Evolutionary conservation across 2,888 invertebrate species (phyloP).

Genomic region (Meganola albula): DNA sequence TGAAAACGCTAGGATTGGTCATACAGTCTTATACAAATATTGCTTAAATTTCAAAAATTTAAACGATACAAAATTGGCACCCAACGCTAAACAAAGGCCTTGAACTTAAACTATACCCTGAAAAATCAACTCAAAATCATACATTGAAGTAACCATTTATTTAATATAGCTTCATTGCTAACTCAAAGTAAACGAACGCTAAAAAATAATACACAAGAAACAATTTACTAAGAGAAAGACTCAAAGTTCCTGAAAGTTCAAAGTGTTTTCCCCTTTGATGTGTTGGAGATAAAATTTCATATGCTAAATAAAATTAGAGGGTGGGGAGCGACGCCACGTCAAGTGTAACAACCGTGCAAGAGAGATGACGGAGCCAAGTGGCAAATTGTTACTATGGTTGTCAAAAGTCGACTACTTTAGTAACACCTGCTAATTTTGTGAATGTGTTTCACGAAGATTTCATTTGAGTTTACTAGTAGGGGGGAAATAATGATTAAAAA

Average conservation of each 20-base stretch:
- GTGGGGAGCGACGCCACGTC: slow-evolving; percentile 39
- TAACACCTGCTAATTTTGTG: no score
- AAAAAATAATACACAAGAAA: slow-evolving; percentile 22
- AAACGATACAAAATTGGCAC: no score
- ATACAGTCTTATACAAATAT: no score
- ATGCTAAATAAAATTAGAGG: slow-evolving; percentile 59
- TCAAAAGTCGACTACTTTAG: slow-evolving; percentile 16
- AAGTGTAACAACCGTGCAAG: slow-evolving; percentile 52
- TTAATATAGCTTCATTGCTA: slow-evolving; percentile 5
- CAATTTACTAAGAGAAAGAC: slow-evolving; percentile 31
- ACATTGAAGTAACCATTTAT: no score
- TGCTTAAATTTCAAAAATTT: no score
- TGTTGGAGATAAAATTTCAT: slow-evolving; percentile 54
- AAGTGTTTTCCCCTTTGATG: slow-evolving; percentile 49
- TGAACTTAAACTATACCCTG: no score
- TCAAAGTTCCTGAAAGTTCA: slow-evolving; percentile 38
- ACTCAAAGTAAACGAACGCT: slow-evolving; percentile 8
- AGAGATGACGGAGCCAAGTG: slow-evolving; percentile 38
- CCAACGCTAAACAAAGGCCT: no score
- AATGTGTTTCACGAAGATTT: no score
- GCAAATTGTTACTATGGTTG: slow-evolving; percentile 20
- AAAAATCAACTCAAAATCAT: no score
- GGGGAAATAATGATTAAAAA: no score
- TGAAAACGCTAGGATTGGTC: no score
- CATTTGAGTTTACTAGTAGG: no score